Evolutionary conservation across 2,888 invertebrate genomes (phyloP), one percentile per base, ranked within the genome.

Genomic region (Sphecodes monilicornis): DNA sequence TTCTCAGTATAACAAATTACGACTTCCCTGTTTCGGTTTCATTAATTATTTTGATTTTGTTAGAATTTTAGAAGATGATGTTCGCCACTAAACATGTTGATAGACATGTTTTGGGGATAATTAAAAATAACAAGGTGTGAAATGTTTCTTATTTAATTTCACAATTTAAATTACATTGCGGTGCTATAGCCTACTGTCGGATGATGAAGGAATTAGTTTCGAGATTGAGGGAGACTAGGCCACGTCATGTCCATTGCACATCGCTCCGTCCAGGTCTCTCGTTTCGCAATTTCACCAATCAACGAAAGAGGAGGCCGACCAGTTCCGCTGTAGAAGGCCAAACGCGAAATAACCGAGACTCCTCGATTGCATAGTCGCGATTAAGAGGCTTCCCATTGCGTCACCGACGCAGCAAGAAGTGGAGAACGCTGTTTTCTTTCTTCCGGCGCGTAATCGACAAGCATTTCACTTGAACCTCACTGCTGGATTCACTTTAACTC

Each of bases 361-460:
- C 72, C 36, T 54, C 72, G 50, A 54, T 72, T 50, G 54, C 50
- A 72, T 16, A 8, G 70, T 29, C 54, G 72, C 54, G 50, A 72
- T 72, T 72, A 54, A 26, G 22, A 6, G 29, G 36, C 72, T 72
- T 72, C 54, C 72, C 6, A 50, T 72, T 72, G 54, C 72, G 26
- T 26, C 72, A 72, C 32, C 71, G 32, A 8, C 50, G 50, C 71
- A 6, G 46, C 50, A n/a, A 72, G 72, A 54, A 72, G 72, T 29
- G 72, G 50, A 36, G 46, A 72, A 54, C 54, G 72, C 36, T 72
- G 72, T 72, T 72, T 64, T 72, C 70, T 70, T 70, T 72, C 54
- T 54, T 72, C 64, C 36, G 72, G 50, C 36, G 36, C 72, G 54
- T 72, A 72, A 72, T 72, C 72, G 72, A 36, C 72, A n/a, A 36